Evolutionary conservation across 2,113 vertebrate species (phyloP), one percentile per base, ranked within the genome.

Genomic region (Centrocercus urophasianus): DNA sequence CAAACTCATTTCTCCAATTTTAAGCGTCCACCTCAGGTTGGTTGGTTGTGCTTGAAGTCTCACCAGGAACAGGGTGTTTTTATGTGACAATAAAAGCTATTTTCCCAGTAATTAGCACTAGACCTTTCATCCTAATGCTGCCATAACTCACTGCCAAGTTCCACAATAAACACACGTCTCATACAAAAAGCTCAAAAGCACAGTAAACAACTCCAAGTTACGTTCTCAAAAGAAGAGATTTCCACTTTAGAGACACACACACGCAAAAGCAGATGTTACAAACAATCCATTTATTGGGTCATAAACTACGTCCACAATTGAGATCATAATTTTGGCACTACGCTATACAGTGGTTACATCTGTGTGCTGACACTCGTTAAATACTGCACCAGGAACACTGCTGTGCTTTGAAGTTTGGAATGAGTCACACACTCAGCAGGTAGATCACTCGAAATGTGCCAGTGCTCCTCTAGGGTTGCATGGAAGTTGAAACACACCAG

Each of bases 311-410:
- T 98, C 97, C 98, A 98, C 98, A 98, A 97, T 90, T 93, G 93
- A 98, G 98, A 97, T 95, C 54, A 97, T 95, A 77, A 97, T 94
- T 98, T 99, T 99, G 99, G 98, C 98, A 99, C 98, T 98, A 98
- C 83, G 86, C 98, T 99, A 98, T 97, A 98, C 96, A 98, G 97
- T 97, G 97, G 95, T 96, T 97, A 96, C n/a, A 83, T 93, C 96
- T 59, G 69, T 96, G 95, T 92, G 96, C 94, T 94, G 96, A 97
- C 94, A 95, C 89, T 94, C 90, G 57, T 91, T 97, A 97, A 97
- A 98, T 97, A 98, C 97, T 98, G 98, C 96, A 95, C 96, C 96
- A 56, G 95, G 86, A 94, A 90, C 95, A 84, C 90, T 77, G 95
- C 97, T 97, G 96, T 95, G 96, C 96, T 96, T 95, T 80, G 25